Conservation (phyloP, 2,888 invertebrate species). For the Galeruca laticollis region DNA sequence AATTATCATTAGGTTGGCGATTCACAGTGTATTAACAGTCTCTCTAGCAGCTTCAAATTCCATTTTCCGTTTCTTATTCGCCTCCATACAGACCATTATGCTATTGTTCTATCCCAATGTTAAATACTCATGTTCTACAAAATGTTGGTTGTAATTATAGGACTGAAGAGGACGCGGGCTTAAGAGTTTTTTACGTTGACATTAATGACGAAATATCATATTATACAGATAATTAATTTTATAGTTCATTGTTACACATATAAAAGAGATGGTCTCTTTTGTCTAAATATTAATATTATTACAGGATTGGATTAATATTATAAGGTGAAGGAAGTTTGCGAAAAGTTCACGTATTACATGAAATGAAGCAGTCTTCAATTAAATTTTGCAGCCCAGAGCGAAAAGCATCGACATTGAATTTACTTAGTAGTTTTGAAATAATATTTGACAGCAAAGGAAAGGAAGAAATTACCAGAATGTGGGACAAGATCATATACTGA, state of each 20-base stretch:
- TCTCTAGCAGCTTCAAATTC: background rate
- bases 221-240: background rate
- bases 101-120: background rate
- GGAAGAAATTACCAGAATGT: no score
- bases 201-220: background rate
- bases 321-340: no score
- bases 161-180: background rate
- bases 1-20: background rate
- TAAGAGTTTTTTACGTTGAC: background rate
- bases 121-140: background rate
- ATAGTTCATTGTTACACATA: background rate
- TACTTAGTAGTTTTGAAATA: no score
- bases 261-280: background rate
- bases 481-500: no score
- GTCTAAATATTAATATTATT: no score
- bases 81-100: background rate
- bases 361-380: no score
- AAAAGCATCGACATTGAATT: no score
- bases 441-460: no score
- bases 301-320: no score
- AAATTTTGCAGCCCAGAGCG: no score
- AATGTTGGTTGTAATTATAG: slow-evolving; percentile 6
- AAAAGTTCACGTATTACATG: no score
- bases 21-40: background rate
- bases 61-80: background rate